Evolutionary conservation across 2,888 invertebrate species (phyloP).

Genomic region (Diaphora mendica): DNA sequence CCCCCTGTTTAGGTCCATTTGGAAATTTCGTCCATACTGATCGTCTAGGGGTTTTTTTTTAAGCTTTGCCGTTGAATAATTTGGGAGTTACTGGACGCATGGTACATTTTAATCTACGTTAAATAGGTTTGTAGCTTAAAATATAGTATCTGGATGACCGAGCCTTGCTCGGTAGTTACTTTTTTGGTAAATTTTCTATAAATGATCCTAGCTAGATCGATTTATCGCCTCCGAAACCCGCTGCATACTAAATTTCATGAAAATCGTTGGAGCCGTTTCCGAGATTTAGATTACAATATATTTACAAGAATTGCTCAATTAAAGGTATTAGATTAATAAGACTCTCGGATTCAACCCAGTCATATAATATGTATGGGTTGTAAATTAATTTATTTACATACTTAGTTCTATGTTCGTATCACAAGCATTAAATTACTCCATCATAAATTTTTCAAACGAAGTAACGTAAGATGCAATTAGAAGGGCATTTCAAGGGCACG

Average conservation of each 20-base stretch:
- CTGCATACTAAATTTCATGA: too few relatives aligned
- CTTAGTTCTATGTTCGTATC: not conserved
- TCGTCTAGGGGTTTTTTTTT: not conserved
- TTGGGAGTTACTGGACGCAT: not conserved
- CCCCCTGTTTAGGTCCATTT: too few relatives aligned
- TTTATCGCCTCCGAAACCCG: too few relatives aligned
- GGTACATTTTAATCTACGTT: not conserved
- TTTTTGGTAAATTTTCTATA: too few relatives aligned
- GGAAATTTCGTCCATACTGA: too few relatives aligned
- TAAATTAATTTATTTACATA: not conserved
- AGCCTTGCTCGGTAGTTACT: too few relatives aligned
- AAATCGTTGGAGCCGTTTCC: too few relatives aligned
- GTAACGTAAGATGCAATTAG: slow-evolving; percentile 15
- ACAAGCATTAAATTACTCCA: not conserved
- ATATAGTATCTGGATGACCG: not conserved
- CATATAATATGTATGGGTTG: not conserved
- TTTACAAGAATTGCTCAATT: too few relatives aligned
- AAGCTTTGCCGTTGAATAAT: not conserved
- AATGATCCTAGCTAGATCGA: too few relatives aligned
- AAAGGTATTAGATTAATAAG: too few relatives aligned
- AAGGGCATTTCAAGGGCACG: slow-evolving; percentile 48
- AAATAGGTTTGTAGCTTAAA: not conserved
- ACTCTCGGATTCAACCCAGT: not conserved
- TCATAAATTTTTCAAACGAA: not conserved
- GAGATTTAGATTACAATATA: too few relatives aligned